These are phyloP conservation scores for Stichodactyla helianthus DNA, from an alignment of 64 coral and sea anemone species.

Conservation along the genomic window DNA sequence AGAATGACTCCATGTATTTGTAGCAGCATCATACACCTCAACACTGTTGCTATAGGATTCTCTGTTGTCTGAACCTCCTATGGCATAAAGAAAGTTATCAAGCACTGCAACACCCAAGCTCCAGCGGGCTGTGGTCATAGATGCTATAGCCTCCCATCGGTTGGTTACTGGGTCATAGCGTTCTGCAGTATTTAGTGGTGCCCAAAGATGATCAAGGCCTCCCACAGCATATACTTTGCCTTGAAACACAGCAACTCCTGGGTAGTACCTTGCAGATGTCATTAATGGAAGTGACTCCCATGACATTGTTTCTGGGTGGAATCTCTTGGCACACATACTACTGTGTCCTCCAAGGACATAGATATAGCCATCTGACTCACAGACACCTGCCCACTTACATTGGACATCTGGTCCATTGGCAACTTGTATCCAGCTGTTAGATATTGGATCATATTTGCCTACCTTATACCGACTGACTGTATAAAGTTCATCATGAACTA, in stretches of 20 bases:
- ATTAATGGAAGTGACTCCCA: conserved; percentile 86
- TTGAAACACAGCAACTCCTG: conserved; percentile 88
- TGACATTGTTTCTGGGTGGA: conserved; percentile 76
- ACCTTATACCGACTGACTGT: conserved; percentile 98
- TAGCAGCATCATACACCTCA: conserved; percentile 74
- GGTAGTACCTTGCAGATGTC: conserved; percentile 97
- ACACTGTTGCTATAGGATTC: conserved; percentile 91
- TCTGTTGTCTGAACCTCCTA: conserved; percentile 93
- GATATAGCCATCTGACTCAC: conserved; percentile 83
- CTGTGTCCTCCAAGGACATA: conserved; percentile 96
- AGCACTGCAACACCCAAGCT: conserved; percentile 95
- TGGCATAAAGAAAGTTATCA: conserved; percentile 74
- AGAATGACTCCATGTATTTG: conserved; percentile 70
- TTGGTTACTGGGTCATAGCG: conserved; percentile 64
- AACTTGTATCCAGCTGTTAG: conserved; percentile 83
- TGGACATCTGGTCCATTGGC: conserved; percentile 90
- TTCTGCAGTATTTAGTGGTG: conserved; percentile 85
- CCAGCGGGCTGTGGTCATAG: conserved; percentile 91
- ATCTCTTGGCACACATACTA: conserved; percentile 95
- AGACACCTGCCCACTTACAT: conserved; percentile 97
- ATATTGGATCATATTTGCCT: conserved; percentile 94
- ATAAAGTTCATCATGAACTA: conserved; percentile 87
- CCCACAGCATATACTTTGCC: conserved; percentile 94
- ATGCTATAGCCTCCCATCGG: conserved; percentile 79
- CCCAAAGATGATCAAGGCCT: conserved; percentile 92